A percentile compares a stretch with the other conserved stretches of the same genome.
Conservation (phyloP, 1,140 invertebrate species). For the Octopus bimaculoides region DNA sequence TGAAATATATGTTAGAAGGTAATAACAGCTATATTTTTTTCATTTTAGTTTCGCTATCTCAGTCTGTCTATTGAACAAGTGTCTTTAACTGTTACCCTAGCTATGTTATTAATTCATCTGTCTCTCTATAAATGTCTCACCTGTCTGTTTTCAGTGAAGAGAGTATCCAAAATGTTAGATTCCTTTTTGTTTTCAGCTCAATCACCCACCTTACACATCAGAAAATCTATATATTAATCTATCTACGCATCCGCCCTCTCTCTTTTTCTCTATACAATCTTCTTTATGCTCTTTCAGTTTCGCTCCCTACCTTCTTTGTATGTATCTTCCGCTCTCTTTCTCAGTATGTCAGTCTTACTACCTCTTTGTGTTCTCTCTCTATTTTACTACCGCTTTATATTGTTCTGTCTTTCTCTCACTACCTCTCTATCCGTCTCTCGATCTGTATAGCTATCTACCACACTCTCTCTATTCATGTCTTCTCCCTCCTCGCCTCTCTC, state of each 20-base stretch:
- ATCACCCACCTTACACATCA: no score
- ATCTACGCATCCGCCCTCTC: not conserved
- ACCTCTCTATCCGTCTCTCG: not conserved
- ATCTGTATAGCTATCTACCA: not conserved
- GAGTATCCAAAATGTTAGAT: no score
- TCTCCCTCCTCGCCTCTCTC: not conserved
- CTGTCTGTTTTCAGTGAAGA: no score
- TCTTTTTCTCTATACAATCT: not conserved
- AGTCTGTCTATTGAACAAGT: no score
- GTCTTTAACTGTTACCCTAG: no score
- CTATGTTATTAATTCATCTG: no score
- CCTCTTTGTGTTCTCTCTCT: conserved; percentile 14
- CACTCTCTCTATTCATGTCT: not conserved
- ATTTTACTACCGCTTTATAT: conserved; percentile 10
- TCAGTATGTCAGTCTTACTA: not conserved
- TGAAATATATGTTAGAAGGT: no score
- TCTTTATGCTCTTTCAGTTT: not conserved
- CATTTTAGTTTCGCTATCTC: no score
- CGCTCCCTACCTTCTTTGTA: conserved; percentile 15
- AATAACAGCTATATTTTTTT: no score
- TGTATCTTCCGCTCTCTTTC: conserved; percentile 7
- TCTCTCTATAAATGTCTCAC: no score
- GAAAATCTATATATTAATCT: no score
- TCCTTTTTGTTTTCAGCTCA: no score
- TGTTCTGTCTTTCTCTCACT: conserved; percentile 15